Base-by-base conservation (phyloP, 2,113 vertebrate genomes). In the Tupaia chinensis region DNA sequence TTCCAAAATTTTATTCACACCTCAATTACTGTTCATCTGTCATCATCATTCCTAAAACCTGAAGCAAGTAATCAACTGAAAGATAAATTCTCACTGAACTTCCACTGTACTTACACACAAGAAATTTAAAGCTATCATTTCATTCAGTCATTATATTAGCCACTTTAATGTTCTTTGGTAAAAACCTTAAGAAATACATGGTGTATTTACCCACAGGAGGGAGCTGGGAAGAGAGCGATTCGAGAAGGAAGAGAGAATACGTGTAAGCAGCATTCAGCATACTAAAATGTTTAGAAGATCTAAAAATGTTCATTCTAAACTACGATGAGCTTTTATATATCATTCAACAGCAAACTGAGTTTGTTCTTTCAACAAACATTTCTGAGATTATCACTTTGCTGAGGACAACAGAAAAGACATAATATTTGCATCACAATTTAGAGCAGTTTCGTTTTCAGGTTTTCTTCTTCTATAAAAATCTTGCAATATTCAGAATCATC, bases 21-120 rank as follows among this genome's bases (percentile, higher is more conserved):
- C 81, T 97, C 95, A 96, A 94, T 98, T 96, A 95, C 93, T 94
- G 63, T 94, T 96, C 94, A 97, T 96, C 94, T 96, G 80, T 97
- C 97, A 97, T 60, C 68, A 86, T 97, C 87, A 88, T 32, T 95
- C 84, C 77, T 82, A 85, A 95, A 96, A 96, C 68, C 70, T 1
- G 0, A 93, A 93, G 95, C 89, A 94, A 95, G 89, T 90, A 83
- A 94, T 95, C 93, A 96, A 69, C 11, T 78, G 68, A 87, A 94
- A 95, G 94, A 90, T 77, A 92, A 91, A 94, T 95, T 97, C 91
- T 94, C 92, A 82, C 69, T 84, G 84, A 96, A 96, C 66, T 83
- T 85, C 8, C 56, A 73, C 25, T 87, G n/a, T 58, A 78, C 93
- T 89, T 87, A 95, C 86, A 97, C 6, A 76, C 25, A 32, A 89